Evolutionary conservation across 2,113 vertebrate genomes (phyloP).

Genomic region (Podocnemis expansa): DNA sequence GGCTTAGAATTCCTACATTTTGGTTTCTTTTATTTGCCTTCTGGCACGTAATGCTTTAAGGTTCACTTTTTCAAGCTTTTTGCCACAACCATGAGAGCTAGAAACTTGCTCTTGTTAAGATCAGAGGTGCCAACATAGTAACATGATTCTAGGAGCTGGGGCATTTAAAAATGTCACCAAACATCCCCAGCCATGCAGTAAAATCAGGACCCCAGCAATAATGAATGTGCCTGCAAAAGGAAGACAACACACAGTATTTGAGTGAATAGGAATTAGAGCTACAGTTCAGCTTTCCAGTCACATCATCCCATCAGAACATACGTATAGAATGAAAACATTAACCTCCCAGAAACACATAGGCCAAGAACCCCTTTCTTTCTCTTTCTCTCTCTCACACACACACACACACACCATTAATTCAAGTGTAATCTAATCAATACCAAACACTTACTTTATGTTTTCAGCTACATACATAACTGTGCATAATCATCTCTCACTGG

Average conservation of each 20-base stretch:
- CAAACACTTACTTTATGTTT: not conserved
- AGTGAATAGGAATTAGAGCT: not conserved
- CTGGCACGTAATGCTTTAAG: too few relatives aligned
- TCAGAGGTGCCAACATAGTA: not conserved
- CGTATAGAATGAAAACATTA: not conserved
- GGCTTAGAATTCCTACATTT: too few relatives aligned
- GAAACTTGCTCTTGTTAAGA: too few relatives aligned
- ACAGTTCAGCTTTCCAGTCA: not conserved
- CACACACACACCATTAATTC: not conserved
- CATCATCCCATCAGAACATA: not conserved
- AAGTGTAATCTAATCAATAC: not conserved
- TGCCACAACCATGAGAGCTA: accelerated
- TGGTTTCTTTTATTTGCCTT: too few relatives aligned
- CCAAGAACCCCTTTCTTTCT: not conserved
- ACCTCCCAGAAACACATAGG: not conserved
- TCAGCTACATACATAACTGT: slow-evolving; percentile 1
- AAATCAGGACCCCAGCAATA: not conserved
- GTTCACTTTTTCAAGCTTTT: not conserved
- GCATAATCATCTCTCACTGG: not conserved
- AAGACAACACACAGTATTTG: not conserved
- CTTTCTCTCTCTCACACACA: too few relatives aligned
- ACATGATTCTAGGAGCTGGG: not conserved
- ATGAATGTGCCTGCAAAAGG: not conserved
- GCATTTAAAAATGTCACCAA: not conserved
- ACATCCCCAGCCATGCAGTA: not conserved